Conservation (phyloP, 2,888 invertebrate genomes). For the Drosophila birchii region DNA sequence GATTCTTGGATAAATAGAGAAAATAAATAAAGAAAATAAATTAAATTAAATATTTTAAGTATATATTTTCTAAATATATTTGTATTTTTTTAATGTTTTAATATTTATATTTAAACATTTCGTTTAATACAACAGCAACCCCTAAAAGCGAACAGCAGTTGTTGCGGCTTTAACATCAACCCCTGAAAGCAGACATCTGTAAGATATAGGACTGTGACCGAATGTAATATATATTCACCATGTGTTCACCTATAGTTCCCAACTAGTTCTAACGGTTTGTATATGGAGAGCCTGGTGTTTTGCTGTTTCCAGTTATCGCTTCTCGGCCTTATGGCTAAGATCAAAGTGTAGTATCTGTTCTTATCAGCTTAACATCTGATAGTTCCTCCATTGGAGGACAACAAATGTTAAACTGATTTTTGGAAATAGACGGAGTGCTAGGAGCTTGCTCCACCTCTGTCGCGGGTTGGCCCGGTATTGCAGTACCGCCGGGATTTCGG, state of each 20-base stretch:
- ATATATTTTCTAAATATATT: neutral
- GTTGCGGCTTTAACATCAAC: neutral
- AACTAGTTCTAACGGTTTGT: neutral
- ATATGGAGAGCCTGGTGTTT: neutral
- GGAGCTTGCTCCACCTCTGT: constrained; percentile 9
- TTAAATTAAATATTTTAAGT: neutral
- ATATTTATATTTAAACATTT: neutral
- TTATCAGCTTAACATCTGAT: constrained; percentile 54
- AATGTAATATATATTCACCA: neutral
- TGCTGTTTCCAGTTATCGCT: neutral
- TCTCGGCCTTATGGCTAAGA: constrained; percentile 36
- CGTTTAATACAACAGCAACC: neutral
- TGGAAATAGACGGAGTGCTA: constrained; percentile 8
- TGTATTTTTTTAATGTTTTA: neutral
- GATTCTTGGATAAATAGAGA: too few relatives aligned
- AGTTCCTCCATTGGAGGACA: constrained; percentile 42
- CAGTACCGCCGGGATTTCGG: constrained; percentile 12
- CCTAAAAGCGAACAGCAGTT: neutral
- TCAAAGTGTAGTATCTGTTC: constrained; percentile 55
- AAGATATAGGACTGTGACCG: neutral
- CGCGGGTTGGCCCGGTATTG: constrained; percentile 12
- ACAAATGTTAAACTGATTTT: constrained; percentile 11
- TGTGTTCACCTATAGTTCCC: constrained; percentile 22
- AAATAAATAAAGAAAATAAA: too few relatives aligned
- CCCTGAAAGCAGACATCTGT: constrained; percentile 12